Conservation (phyloP, 2,888 invertebrate species). For the Hartigia nigra region DNA sequence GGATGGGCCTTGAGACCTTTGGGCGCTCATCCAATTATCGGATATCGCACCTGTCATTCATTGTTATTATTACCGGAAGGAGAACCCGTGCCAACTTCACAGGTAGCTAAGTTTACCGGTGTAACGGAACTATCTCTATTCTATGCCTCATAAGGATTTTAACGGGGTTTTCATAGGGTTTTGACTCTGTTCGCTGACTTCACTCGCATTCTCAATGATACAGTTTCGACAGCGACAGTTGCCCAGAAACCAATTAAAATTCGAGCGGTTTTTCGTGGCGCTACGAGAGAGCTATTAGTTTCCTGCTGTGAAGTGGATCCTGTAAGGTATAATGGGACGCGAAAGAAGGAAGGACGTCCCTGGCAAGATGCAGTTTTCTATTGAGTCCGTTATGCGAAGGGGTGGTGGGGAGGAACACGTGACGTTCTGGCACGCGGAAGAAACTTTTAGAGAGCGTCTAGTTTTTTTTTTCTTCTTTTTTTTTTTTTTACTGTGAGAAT, state of each 20-base stretch:
- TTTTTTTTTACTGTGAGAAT: background rate
- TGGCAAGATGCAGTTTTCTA: background rate
- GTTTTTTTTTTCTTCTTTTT: background rate
- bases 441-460: background rate
- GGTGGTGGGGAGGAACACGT: background rate
- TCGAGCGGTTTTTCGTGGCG: conserved; percentile 3
- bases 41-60: conserved; percentile 39
- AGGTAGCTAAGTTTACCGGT: conserved; percentile 29
- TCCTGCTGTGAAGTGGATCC: conserved; percentile 31
- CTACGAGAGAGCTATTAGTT: conserved; percentile 38
- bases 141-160: conserved; percentile 29
- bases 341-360: background rate
- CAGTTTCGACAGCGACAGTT: conserved; percentile 48
- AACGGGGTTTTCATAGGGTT: conserved; percentile 33
- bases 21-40: conserved; percentile 30
- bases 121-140: background rate
- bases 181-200: background rate
- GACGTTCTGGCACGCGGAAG: conserved; percentile 4
- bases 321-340: background rate
- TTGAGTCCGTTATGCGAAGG: background rate
- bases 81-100: conserved; percentile 16
- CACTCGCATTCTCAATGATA: conserved; percentile 30
- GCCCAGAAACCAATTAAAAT: conserved; percentile 46
- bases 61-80: conserved; percentile 32
- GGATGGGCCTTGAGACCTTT: background rate